Conservation (phyloP, 2,888 invertebrate genomes). For the Noctuana brunneofusca region DNA sequence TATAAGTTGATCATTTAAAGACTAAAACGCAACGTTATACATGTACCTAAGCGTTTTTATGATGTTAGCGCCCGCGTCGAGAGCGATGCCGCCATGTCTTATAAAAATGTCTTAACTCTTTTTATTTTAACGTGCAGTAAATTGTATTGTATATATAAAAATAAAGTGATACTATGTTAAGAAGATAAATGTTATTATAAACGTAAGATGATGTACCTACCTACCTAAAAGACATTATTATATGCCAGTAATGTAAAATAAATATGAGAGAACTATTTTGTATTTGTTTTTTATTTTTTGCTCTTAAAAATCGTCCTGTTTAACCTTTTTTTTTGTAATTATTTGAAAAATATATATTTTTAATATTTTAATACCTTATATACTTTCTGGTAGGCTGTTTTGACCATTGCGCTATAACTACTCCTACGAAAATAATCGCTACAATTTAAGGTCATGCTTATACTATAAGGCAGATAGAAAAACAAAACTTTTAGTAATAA, state of each 20-base stretch:
- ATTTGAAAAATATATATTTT: no score
- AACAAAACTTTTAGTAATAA: no score
- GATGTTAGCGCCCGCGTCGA: background rate
- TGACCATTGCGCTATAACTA: no score
- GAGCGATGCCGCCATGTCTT: background rate
- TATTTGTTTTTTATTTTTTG: background rate
- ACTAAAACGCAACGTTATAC: background rate
- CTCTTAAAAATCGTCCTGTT: background rate
- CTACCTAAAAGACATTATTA: slow-evolving; percentile 59
- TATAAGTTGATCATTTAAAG: background rate
- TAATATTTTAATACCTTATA: no score
- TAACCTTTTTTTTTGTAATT: no score
- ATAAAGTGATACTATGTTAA: slow-evolving; percentile 35
- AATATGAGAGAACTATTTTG: slow-evolving; percentile 37
- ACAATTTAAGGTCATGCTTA: no score
- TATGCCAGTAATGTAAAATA: slow-evolving; percentile 57
- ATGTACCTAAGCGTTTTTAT: slow-evolving; percentile 18
- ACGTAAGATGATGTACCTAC: slow-evolving; percentile 60
- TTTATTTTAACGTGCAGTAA: slow-evolving; percentile 9
- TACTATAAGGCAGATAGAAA: no score
- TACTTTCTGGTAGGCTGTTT: no score
- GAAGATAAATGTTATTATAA: slow-evolving; percentile 30
- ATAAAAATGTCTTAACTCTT: background rate
- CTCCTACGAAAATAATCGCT: no score
- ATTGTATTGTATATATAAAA: slow-evolving; percentile 22